Percentiles rank a stretch among this genome's conserved stretches.
Conservation (phyloP, 2,113 vertebrate species). For the Elachura formosa region DNA sequence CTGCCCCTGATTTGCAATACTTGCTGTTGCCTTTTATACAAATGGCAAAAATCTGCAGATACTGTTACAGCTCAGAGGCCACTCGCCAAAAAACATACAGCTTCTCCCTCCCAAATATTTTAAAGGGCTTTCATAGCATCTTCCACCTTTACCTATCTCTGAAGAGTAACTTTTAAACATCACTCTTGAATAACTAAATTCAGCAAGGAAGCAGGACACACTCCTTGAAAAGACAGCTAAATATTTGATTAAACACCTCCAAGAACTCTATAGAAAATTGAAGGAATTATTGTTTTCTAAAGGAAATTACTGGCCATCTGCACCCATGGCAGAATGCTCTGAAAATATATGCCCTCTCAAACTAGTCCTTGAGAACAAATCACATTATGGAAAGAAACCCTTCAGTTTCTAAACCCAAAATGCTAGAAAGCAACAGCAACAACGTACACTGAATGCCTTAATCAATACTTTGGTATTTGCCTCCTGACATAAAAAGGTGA, state of each 20-base stretch:
- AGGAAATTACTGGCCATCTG: neutral
- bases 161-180: neutral
- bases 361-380: neutral
- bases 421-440: neutral
- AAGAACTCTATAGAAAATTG: neutral
- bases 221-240: neutral
- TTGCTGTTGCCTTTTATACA: neutral
- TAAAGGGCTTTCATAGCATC: neutral
- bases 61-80: neutral
- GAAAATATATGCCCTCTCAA: neutral
- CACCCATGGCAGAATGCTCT: neutral
- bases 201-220: neutral
- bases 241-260: neutral
- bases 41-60: neutral
- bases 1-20: neutral
- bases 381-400: accelerated
- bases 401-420: neutral
- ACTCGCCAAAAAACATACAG: neutral
- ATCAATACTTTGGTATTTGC: neutral
- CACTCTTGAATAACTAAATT: neutral
- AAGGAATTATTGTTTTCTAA: neutral
- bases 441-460: neutral
- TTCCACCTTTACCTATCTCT: neutral
- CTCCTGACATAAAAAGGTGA: neutral
- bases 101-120: neutral